Percentiles rank a stretch among this genome's conserved stretches.
Evolutionary conservation across 53 echinoderm and acorn worm genomes (phyloP).

Genomic region (Stichopus horrens): DNA sequence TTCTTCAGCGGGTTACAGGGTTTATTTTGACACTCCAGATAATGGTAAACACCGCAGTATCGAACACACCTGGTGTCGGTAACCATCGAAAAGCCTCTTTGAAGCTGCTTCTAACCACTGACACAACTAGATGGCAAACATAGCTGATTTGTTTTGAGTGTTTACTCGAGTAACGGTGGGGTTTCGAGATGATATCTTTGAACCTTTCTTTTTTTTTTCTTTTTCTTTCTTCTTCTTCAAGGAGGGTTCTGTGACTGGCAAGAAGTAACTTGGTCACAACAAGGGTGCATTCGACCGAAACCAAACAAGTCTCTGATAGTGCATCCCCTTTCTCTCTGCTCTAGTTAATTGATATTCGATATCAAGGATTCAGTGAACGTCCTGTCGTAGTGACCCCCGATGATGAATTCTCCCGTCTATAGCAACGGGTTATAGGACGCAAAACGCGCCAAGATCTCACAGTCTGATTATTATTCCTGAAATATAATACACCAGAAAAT

Average conservation of each 20-base stretch:
- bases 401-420: not conserved
- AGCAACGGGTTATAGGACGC: too few relatives aligned
- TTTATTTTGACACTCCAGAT: slow-evolving; percentile 1
- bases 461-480: too few relatives aligned
- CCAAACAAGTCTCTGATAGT: not conserved
- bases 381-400: not conserved
- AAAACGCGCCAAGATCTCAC: too few relatives aligned
- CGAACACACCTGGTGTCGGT: slow-evolving; percentile 36
- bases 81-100: slow-evolving; percentile 5
- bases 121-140: not conserved
- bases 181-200: too few relatives aligned
- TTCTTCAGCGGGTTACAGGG: not conserved
- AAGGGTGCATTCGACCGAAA: slow-evolving; percentile 36
- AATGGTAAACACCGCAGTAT: slow-evolving; percentile 3
- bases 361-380: not conserved
- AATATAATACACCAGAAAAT: too few relatives aligned
- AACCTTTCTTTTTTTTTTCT: not conserved
- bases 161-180: slow-evolving; percentile 14
- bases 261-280: slow-evolving; percentile 4
- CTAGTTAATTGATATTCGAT: slow-evolving; percentile 10
- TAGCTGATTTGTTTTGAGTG: not conserved
- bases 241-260: not conserved
- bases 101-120: slow-evolving; percentile 1
- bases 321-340: not conserved
- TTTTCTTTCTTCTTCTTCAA: not conserved